Percentiles rank a stretch among this genome's conserved stretches.
phyloP scores from a whole-genome alignment of 2,113 vertebrate genomes.

The Philantomba maxwellii region DNA sequence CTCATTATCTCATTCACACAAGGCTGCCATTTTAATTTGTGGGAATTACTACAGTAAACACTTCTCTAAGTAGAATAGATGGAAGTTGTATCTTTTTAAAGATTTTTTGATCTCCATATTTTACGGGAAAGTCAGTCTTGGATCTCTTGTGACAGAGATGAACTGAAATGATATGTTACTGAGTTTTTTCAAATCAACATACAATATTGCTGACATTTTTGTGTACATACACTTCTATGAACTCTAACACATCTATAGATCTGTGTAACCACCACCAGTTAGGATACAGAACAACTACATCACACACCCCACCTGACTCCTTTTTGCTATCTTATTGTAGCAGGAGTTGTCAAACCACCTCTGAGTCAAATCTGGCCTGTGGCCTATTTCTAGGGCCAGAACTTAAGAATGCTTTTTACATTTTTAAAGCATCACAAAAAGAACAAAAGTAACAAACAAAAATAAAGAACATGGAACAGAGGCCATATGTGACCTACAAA shows the following conservation, averaged over 20 bases:
- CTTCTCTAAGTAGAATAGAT: constrained; percentile 17
- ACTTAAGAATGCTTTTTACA: not conserved
- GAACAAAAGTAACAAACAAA: constrained; percentile 12
- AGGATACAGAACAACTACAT: not conserved
- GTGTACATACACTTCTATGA: not conserved
- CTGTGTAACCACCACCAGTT: not conserved
- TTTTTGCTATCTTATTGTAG: not conserved
- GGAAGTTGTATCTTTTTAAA: not conserved
- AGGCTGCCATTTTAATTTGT: constrained; percentile 26
- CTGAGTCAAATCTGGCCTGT: not conserved
- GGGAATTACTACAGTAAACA: constrained; percentile 12
- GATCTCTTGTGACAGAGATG: not conserved
- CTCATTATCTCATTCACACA: constrained; percentile 32
- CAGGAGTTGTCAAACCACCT: not conserved
- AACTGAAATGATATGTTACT: constrained; percentile 6
- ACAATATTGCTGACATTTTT: not conserved
- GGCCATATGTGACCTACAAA: not conserved
- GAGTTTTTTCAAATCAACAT: not conserved
- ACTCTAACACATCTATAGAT: not conserved
- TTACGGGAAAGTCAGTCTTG: constrained; percentile 1
- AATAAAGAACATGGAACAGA: not conserved
- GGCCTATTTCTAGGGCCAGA: not conserved
- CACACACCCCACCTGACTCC: not conserved
- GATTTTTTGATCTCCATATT: constrained; percentile 12
- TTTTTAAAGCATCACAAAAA: not conserved